Base-by-base conservation (phyloP, 2,113 vertebrate species). In the Dicerorhinus sumatrensis region DNA sequence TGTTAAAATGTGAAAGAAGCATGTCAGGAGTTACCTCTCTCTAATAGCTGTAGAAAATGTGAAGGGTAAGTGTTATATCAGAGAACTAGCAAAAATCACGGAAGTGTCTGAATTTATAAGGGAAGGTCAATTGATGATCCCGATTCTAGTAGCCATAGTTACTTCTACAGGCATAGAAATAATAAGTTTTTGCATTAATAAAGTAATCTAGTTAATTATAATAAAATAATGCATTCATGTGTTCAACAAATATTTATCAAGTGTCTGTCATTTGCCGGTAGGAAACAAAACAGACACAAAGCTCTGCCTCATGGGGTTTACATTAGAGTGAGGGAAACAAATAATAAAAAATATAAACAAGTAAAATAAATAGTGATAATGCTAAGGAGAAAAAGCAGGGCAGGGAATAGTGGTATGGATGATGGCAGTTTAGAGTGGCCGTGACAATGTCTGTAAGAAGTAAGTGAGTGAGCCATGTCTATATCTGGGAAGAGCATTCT, bases 151-250 rank as follows among this genome's bases (percentile, higher is more conserved):
- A 91, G 42, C 77, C 77, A 84, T 23, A 23, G 63, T 70, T 58
- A 79, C 46, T 72, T 92, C 89, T 75, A 65, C 3, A 51, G 11
- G 14, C 36, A 62, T 3, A 63, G n/a, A 92, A 85, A 79, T 63
- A 79, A 62, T 65, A 36, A 80, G 36, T 36, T 67, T 48, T 83
- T 73, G 11, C 46, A 21, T 36, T 25, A 48, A 56, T 48, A 60
- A 79, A 81, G 27, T 60, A 73, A 56, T 85, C 70, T 85, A 73
- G 54, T 42, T 94, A 39, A n/a, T 73, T 92, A 67, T 87, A 81
- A 89, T 60, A 89, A 91, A 65, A 80, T 60, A 72, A 77, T 8
- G 3, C 9, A 46, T 85, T n/a, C 54, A 27, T 39, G 5, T 12
- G 10, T 42, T 95, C 7, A 39, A 87, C 77, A 70, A 65, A 69